Conservation (phyloP, 2,797 vertebrate genomes). For the Pseudomugil gertrudae region DNA sequence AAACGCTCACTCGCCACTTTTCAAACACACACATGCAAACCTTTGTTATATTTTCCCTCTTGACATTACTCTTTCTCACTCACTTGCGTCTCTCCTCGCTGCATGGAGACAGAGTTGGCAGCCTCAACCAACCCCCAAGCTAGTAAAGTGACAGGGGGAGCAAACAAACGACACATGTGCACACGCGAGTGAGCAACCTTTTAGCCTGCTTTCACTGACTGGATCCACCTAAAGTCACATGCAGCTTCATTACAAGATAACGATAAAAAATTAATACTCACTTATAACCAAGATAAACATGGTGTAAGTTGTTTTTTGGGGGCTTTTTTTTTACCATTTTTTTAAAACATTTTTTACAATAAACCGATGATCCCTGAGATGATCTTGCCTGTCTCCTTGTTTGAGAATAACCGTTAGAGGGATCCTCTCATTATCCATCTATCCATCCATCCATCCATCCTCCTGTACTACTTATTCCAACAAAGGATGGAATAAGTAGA, state of each 20-base stretch:
- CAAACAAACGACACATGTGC: slow-evolving; percentile 51
- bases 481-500: no score
- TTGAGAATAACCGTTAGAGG: no score
- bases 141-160: slow-evolving; percentile 24
- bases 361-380: no score
- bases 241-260: slow-evolving; percentile 23
- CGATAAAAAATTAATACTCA: background rate
- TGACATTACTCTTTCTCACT: slow-evolving; percentile 25
- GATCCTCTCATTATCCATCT: no score
- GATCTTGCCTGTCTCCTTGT: no score
- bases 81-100: slow-evolving; percentile 17
- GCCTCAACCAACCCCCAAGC: slow-evolving; percentile 39
- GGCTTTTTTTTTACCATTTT: no score
- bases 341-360: no score
- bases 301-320: background rate
- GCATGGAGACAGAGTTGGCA: slow-evolving; percentile 41
- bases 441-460: no score
- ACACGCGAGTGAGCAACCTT: slow-evolving; percentile 12
- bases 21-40: slow-evolving; percentile 5
- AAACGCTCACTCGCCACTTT: slow-evolving; percentile 8
- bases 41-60: slow-evolving; percentile 21
- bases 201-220: slow-evolving; percentile 8
- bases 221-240: slow-evolving; percentile 33
- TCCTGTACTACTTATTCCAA: no score
- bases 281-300: slow-evolving; percentile 2